Percentiles rank a stretch among this genome's conserved stretches.
These are phyloP conservation scores for Drosophila mimetica DNA, from an alignment of 2,888 invertebrate genomes.

Conservation along the genomic window DNA sequence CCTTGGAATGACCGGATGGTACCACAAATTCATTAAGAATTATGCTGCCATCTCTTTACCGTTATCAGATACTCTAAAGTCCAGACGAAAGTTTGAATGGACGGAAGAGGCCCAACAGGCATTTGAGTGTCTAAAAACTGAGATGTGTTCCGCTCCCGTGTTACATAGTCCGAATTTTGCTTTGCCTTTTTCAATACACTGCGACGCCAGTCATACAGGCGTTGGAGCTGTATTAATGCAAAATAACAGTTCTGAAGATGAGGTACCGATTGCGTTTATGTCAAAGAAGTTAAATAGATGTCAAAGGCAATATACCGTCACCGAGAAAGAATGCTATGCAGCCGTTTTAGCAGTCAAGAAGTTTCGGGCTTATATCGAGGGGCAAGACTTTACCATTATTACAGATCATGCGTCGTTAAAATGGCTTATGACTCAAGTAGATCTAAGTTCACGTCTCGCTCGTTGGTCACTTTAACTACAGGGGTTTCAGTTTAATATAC, in stretches of 20 bases:
- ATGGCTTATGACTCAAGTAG: no score
- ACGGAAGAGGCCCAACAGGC: no score
- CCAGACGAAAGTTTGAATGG: no score
- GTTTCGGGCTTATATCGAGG: not conserved
- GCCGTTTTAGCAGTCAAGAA: not conserved
- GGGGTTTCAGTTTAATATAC: not conserved
- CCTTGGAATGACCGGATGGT: no score
- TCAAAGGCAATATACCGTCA: not conserved
- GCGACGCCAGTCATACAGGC: not conserved
- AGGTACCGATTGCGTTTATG: not conserved
- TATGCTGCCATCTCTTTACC: no score
- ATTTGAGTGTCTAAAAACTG: no score
- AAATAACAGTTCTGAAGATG: not conserved
- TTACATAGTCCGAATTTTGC: not conserved
- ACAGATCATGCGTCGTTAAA: no score
- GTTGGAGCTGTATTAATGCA: not conserved
- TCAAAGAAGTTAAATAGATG: not conserved
- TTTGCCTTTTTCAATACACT: not conserved
- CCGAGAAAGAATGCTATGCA: not conserved
- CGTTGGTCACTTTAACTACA: not conserved
- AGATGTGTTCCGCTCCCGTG: no score
- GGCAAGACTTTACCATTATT: not conserved
- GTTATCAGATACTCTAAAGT: no score
- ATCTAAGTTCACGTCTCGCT: no score
- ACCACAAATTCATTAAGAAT: no score